These are phyloP conservation scores for Operophtera brumata DNA, from an alignment of 2,888 invertebrate species.

Conservation along the genomic window DNA sequence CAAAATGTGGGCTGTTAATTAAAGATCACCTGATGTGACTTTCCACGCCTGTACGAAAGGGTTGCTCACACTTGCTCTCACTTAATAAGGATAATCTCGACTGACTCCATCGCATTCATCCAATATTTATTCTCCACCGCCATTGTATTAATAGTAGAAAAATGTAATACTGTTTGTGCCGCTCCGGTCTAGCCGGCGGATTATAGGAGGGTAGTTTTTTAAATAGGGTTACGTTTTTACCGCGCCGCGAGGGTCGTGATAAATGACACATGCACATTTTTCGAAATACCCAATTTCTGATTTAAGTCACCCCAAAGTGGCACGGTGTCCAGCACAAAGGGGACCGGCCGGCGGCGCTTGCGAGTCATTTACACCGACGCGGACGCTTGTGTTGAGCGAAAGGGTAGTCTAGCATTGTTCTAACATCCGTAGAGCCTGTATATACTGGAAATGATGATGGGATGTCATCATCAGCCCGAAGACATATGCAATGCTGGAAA, in stretches of 20 bases:
- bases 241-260: slow-evolving; percentile 75
- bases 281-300: slow-evolving; percentile 82
- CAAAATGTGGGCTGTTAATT: neutral
- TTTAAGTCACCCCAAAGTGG: slow-evolving; percentile 82
- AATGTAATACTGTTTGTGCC: slow-evolving; percentile 78
- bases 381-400: slow-evolving; percentile 39
- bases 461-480: slow-evolving; percentile 38
- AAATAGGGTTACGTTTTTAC: slow-evolving; percentile 78
- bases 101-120: slow-evolving; percentile 59
- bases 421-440: slow-evolving; percentile 22
- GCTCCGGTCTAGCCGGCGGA: slow-evolving; percentile 64
- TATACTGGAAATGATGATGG: slow-evolving; percentile 65
- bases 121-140: slow-evolving; percentile 74
- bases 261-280: slow-evolving; percentile 82
- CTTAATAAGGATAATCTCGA: slow-evolving; percentile 70
- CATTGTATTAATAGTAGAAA: slow-evolving; percentile 75
- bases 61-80: slow-evolving; percentile 49
- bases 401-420: slow-evolving; percentile 43
- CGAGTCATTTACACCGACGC: slow-evolving; percentile 72
- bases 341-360: slow-evolving; percentile 41
- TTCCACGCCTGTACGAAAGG: slow-evolving; percentile 9
- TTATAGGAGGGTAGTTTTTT: slow-evolving; percentile 77
- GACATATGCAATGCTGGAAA: too few species aligned
- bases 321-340: slow-evolving; percentile 70
- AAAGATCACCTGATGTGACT: slow-evolving; percentile 11